Conservation (phyloP, 2,888 invertebrate species). For the Sesamia inferens region DNA sequence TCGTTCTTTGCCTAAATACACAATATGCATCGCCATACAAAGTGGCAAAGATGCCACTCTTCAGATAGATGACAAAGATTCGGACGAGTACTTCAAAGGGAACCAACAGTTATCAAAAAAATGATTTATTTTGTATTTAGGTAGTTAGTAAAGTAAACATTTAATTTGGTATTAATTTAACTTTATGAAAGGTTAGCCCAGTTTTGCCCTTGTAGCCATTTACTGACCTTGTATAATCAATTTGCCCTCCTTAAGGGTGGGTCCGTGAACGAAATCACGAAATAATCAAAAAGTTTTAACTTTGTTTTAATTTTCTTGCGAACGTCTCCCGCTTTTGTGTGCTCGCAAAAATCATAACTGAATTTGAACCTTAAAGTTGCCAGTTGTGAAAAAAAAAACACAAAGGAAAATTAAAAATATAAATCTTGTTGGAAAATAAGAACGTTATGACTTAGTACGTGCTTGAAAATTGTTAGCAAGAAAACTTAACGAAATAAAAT, state of each 20-base stretch:
- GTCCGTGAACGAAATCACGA: conserved; percentile 42
- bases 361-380: conserved; percentile 48
- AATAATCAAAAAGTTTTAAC: conserved; percentile 66
- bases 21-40: background rate
- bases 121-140: background rate
- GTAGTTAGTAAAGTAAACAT: background rate
- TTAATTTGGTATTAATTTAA: background rate
- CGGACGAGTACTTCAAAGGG: background rate
- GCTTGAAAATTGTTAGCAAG: background rate
- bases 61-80: background rate
- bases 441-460: conserved; percentile 9
- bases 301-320: conserved; percentile 58
- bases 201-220: background rate
- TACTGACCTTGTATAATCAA: conserved; percentile 24
- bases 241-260: conserved; percentile 1
- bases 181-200: background rate
- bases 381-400: conserved; percentile 42
- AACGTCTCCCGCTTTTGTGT: conserved; percentile 46
- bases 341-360: conserved; percentile 40
- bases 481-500: background rate
- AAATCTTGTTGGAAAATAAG: conserved; percentile 15
- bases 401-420: conserved; percentile 38
- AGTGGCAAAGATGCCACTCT: background rate
- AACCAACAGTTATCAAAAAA: background rate
- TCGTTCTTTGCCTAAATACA: background rate